Base-by-base conservation (phyloP, 2,888 invertebrate genomes). In the Coenonympha glycerion region DNA sequence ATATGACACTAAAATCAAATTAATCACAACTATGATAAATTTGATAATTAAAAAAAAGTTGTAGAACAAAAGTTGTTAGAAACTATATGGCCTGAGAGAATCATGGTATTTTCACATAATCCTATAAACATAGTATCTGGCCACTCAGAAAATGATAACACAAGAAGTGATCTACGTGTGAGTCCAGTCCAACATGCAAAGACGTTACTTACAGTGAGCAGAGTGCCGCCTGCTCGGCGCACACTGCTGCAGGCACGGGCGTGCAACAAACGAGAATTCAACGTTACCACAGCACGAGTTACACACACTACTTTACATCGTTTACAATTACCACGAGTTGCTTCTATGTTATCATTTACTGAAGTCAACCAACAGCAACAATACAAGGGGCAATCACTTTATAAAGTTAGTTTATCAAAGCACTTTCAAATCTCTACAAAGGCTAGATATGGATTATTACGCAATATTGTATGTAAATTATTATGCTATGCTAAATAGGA, bases 191-290 rank as follows among this genome's bases (percentile, higher is more conserved):
- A 59, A 53, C 66, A 68, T 67, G 69, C 65, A 59, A 71, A 62
- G 60, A 65, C 71, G 69, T 69, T 82, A 85, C 84, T 83, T 80
- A 86, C 85, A 68, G 71, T 73, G 71, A 69, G 66, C 69, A 73
- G 64, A 66, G 69, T 63, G 72, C 69, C 65, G 74, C 61, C 71
- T 65, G 66, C 71, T 70, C 76, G 70, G 71, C 75, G 73, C 79
- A 77, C 61, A 67, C 71, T 62, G 81, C 82, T 82, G 76, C 60
- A 41, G 69, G 71, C 72, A 66, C 67, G 66, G 65, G 60, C 70
- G 72, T 45, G 45, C 45, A 68, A 73, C 64, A 67, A 71, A 79
- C 68, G 80, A 72, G 63, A 59, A 57, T 60, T 58, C 61, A 61
- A 60, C 59, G 63, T 72, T 73, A 71, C 62, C 51, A 51, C n/a